phyloP scores from a whole-genome alignment of 1,140 invertebrate genomes.

The Maniola jurtina region DNA sequence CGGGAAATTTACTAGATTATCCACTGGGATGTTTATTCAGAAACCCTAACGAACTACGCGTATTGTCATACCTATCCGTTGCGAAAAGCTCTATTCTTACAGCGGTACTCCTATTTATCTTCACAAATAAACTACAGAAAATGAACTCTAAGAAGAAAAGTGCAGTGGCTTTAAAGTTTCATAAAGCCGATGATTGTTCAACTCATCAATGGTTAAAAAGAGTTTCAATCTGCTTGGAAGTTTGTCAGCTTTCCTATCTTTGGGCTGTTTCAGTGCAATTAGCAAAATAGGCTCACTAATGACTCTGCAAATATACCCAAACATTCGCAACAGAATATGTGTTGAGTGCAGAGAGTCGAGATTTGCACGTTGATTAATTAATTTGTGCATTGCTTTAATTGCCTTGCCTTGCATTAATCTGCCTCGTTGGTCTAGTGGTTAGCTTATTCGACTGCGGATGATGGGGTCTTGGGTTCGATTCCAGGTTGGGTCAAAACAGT shows the following conservation, averaged over 20 bases:
- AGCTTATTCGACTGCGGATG: no score
- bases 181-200: no score
- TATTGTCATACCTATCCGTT: neutral
- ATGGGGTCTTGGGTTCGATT: no score
- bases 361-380: conserved; percentile 1
- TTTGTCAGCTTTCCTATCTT: neutral
- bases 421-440: no score
- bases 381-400: neutral
- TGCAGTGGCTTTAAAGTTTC: no score
- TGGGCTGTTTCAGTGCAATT: conserved; percentile 4
- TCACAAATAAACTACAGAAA: no score
- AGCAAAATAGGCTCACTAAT: conserved; percentile 2
- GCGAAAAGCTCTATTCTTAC: neutral
- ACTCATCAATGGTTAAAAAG: neutral
- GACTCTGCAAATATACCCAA: neutral
- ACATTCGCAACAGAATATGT: neutral
- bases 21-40: neutral
- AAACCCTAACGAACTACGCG: neutral
- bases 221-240: neutral
- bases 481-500: no score
- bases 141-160: no score
- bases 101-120: no score
- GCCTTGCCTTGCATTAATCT: no score
- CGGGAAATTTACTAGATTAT: neutral
- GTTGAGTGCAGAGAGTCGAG: neutral